Percentiles rank a stretch among this genome's conserved stretches.
These are phyloP conservation scores for Poicephalus gulielmi DNA, from an alignment of 2,113 vertebrate species.

Conservation along the genomic window DNA sequence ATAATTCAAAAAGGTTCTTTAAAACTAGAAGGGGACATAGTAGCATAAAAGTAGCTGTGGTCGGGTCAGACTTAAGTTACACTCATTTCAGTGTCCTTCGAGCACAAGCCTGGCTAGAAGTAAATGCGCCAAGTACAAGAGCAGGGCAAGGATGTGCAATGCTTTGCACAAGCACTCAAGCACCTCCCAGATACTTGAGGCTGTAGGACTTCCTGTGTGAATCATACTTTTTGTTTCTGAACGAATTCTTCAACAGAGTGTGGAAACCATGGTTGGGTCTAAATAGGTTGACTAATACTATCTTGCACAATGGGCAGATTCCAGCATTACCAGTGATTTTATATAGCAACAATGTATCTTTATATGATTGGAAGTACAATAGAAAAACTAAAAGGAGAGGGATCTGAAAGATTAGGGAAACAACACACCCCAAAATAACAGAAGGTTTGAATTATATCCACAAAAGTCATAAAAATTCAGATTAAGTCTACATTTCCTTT, in stretches of 20 bases:
- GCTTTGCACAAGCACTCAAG: background rate
- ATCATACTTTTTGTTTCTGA: background rate
- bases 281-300: background rate
- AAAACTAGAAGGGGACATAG: background rate
- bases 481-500: background rate
- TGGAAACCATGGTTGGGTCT: background rate
- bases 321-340: background rate
- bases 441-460: background rate
- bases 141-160: accelerated
- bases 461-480: background rate
- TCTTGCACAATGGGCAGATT: background rate
- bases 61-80: background rate
- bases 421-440: background rate
- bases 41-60: background rate
- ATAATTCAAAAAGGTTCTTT: background rate
- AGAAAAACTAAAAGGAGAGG: background rate
- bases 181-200: background rate
- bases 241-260: background rate
- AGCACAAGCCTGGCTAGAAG: accelerated
- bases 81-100: background rate
- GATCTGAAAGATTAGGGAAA: background rate
- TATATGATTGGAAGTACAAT: background rate
- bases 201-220: background rate
- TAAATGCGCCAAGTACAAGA: accelerated
- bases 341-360: background rate